A percentile compares a stretch with the other conserved stretches of the same genome.
phyloP scores from a whole-genome alignment of 1,140 invertebrate species.

The Atta colombica region DNA sequence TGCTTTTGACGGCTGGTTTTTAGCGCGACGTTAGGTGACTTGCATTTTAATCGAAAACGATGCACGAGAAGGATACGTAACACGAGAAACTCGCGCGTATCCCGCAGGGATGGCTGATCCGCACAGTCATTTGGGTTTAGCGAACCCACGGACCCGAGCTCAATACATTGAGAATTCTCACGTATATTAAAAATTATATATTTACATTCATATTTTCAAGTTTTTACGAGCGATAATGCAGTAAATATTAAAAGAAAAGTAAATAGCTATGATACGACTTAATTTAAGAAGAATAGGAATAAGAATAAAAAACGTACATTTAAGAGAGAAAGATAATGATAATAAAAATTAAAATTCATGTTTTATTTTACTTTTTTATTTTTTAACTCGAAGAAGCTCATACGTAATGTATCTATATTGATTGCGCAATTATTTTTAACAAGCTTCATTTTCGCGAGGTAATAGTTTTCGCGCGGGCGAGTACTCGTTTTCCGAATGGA shows the following conservation, averaged over 20 bases:
- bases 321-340: background rate
- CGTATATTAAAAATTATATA: background rate
- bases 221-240: background rate
- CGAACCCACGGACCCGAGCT: background rate
- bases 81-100: background rate
- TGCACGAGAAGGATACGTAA: background rate
- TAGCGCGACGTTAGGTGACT: slow-evolving; percentile 36
- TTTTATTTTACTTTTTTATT: background rate
- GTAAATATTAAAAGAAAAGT: background rate
- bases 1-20: slow-evolving; percentile 18
- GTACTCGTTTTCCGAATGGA: background rate
- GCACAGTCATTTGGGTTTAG: background rate
- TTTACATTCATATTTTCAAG: background rate
- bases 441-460: slow-evolving; percentile 32
- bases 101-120: background rate
- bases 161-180: background rate
- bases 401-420: background rate
- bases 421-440: slow-evolving; percentile 32
- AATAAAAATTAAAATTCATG: background rate
- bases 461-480: background rate
- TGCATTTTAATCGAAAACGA: slow-evolving; percentile 22
- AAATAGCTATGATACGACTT: background rate
- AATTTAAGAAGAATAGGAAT: background rate
- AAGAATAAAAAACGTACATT: background rate
- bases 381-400: background rate